Evolutionary conservation across 2,797 vertebrate genomes (phyloP).

Genomic region (Sternotherus odoratus): DNA sequence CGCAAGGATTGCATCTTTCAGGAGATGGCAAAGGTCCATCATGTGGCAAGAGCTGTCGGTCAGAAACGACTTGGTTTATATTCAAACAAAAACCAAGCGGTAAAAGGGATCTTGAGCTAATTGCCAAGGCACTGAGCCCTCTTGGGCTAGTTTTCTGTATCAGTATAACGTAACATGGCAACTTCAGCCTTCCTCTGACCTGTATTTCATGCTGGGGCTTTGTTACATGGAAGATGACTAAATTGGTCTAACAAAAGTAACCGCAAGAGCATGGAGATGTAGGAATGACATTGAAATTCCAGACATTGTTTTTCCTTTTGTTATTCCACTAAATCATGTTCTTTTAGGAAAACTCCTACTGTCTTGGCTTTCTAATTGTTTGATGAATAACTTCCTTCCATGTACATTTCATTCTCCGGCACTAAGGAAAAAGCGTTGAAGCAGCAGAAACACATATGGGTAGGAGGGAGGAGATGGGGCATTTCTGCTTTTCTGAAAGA

Average conservation of each 20-base stretch:
- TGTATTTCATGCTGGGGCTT: conserved; percentile 5
- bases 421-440: not conserved
- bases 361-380: conserved; percentile 47
- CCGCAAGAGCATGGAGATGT: not conserved
- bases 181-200: conserved; percentile 27
- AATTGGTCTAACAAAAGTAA: not conserved
- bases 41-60: not conserved
- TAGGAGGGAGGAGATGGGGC: conserved; percentile 44
- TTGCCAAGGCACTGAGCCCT: conserved; percentile 28
- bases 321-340: conserved; percentile 44
- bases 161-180: not conserved
- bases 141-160: not conserved
- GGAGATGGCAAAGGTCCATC: not conserved
- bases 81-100: conserved; percentile 46
- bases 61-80: not conserved
- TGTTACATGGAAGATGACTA: not conserved
- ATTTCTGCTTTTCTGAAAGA: conserved; percentile 23
- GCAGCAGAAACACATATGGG: not conserved
- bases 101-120: conserved; percentile 57
- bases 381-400: conserved; percentile 45
- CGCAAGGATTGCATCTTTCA: not conserved
- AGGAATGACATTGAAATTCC: conserved; percentile 58
- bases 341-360: conserved; percentile 38
- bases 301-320: not conserved
- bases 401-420: conserved; percentile 40